phyloP scores from a whole-genome alignment of 53 echinoderm and acorn worm species.

The Actinopyga echinites region DNA sequence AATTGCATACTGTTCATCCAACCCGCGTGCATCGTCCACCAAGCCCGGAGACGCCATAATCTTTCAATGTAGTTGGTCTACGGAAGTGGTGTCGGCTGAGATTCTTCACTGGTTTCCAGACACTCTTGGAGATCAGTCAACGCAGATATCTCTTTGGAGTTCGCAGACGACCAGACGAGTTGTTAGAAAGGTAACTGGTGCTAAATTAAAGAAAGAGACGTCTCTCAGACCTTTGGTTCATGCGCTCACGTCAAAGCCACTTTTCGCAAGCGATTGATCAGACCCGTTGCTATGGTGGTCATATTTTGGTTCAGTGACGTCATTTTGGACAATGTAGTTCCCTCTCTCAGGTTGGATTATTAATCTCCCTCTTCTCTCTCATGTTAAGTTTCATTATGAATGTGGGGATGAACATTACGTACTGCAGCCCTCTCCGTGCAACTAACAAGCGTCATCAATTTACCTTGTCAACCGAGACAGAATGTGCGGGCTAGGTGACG shows the following conservation, averaged over 20 bases:
- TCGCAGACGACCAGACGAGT: neutral
- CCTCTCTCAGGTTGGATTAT: neutral
- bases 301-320: slow-evolving; percentile 25
- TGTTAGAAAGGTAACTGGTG: slow-evolving; percentile 8
- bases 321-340: slow-evolving; percentile 17
- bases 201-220: slow-evolving; percentile 25
- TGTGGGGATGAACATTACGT: too few relatives aligned
- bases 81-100: too few relatives aligned
- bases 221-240: neutral
- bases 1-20: too few relatives aligned
- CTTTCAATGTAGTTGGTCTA: too few relatives aligned
- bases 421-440: slow-evolving; percentile 13
- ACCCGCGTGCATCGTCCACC: too few relatives aligned
- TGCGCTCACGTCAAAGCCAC: neutral
- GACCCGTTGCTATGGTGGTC: slow-evolving; percentile 37
- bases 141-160: too few relatives aligned
- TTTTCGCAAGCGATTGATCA: slow-evolving; percentile 12
- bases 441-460: slow-evolving; percentile 33
- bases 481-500: slow-evolving; percentile 24
- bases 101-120: too few relatives aligned
- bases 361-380: slow-evolving; percentile 13
- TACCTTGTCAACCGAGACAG: slow-evolving; percentile 24
- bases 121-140: too few relatives aligned
- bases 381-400: neutral
- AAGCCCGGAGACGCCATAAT: too few relatives aligned